These are phyloP conservation scores for Tychaedon coryphoeus DNA, from an alignment of 2,113 vertebrate species.

Conservation along the genomic window DNA sequence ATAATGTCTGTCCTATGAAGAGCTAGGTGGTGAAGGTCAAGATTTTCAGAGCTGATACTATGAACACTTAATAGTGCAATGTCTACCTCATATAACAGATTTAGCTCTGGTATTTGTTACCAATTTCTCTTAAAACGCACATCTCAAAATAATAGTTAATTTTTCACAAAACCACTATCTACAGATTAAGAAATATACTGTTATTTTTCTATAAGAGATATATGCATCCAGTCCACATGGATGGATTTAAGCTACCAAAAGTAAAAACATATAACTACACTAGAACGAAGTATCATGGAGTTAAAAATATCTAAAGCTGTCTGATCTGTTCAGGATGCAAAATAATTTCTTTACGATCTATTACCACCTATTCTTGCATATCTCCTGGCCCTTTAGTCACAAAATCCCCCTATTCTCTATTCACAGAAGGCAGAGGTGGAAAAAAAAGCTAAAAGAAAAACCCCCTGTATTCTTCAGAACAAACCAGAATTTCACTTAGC, in stretches of 20 bases:
- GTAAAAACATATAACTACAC: not conserved
- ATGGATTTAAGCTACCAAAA: not conserved
- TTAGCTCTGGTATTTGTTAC: not conserved
- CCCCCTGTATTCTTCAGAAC: not conserved
- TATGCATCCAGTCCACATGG: not conserved
- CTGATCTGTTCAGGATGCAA: not conserved
- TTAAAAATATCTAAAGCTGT: not conserved
- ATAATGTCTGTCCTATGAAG: not conserved
- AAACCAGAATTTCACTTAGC: not conserved
- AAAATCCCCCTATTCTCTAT: not conserved
- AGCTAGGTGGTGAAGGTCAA: not conserved
- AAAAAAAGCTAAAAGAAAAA: not conserved
- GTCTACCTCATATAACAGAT: not conserved
- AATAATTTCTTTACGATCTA: not conserved
- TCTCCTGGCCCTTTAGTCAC: not conserved
- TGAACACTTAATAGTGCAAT: not conserved
- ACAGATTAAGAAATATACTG: not conserved
- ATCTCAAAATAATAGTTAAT: not conserved
- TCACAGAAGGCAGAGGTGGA: rapidly evolving
- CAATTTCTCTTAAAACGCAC: not conserved
- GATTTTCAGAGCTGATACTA: not conserved
- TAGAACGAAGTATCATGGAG: not conserved
- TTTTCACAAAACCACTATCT: not conserved
- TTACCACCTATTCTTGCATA: not conserved
- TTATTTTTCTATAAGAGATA: not conserved